Percentiles rank a stretch among this genome's conserved stretches.
Evolutionary conservation across 2,888 invertebrate species (phyloP).

Genomic region (Anthophora plumipes): DNA sequence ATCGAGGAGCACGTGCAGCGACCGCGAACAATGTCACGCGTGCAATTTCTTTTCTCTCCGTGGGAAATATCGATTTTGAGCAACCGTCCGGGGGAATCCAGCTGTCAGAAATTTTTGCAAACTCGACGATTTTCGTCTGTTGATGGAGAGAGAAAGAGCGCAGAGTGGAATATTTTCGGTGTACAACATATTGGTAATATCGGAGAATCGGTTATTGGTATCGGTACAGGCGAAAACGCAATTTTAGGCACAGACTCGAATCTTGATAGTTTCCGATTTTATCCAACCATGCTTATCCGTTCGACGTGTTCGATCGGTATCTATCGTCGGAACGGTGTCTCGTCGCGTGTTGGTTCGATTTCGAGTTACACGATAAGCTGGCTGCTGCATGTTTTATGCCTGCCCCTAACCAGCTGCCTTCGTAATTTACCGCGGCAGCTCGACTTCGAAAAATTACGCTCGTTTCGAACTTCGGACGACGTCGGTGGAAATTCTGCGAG

Average conservation of each 20-base stretch:
- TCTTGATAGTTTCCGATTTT: constrained; percentile 43
- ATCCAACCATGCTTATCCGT: constrained; percentile 28
- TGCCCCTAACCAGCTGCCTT: neutral
- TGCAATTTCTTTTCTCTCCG: neutral
- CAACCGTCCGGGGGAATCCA: neutral
- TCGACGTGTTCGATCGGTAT: constrained; percentile 57
- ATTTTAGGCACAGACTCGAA: constrained; percentile 32
- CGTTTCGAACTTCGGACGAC: neutral
- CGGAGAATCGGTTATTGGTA: constrained; percentile 49
- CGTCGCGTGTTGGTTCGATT: constrained; percentile 47
- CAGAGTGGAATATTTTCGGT: constrained; percentile 3
- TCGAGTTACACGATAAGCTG: constrained; percentile 41
- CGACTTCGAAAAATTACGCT: neutral
- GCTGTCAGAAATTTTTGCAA: constrained; percentile 4
- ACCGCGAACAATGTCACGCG: constrained; percentile 5
- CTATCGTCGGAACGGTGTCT: constrained; percentile 35
- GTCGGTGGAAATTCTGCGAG: too few species aligned
- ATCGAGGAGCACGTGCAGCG: neutral
- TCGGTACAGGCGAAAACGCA: constrained; percentile 23
- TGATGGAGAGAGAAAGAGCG: constrained; percentile 4
- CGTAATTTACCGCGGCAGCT: constrained; percentile 32
- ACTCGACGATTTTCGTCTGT: constrained; percentile 4
- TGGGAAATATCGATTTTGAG: neutral
- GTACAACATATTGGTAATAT: constrained; percentile 37
- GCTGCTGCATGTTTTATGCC: constrained; percentile 31